These are phyloP conservation scores for Xanthostigma xanthostigma DNA, from an alignment of 2,888 invertebrate species.

Conservation along the genomic window DNA sequence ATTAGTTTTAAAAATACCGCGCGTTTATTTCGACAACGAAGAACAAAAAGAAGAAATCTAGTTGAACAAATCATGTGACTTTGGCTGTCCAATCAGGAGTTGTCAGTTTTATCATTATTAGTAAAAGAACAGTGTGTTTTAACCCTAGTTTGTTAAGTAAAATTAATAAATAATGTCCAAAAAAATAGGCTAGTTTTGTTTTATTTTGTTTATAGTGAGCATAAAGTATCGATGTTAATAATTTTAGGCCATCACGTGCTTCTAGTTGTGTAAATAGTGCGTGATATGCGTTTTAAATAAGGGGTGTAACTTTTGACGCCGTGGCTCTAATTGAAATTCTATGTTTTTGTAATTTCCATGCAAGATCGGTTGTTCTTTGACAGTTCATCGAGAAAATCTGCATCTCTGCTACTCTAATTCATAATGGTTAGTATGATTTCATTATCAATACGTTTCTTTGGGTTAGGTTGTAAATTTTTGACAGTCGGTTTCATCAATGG, in stretches of 20 bases:
- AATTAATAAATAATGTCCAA: conserved; percentile 22
- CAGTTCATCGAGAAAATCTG: neutral
- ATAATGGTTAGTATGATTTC: conserved; percentile 15
- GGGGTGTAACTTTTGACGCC: conserved; percentile 20
- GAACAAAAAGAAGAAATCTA: conserved; percentile 7
- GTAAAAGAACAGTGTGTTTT: conserved; percentile 18
- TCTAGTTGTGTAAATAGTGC: conserved; percentile 4
- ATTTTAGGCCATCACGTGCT: too few species aligned
- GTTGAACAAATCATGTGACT: conserved; percentile 18
- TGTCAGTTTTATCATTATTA: conserved; percentile 17
- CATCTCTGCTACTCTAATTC: conserved; percentile 5
- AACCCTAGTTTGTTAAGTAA: conserved; percentile 14
- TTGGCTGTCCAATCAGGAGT: conserved; percentile 18
- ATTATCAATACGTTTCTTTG: conserved; percentile 8
- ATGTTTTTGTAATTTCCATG: conserved; percentile 24
- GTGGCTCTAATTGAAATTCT: conserved; percentile 20
- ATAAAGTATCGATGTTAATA: too few species aligned
- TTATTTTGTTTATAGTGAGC: too few species aligned
- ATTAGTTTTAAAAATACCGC: neutral
- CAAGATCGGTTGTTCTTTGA: conserved; percentile 1
- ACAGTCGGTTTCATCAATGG: conserved; percentile 9
- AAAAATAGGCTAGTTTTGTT: conserved; percentile 16
- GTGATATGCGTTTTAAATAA: conserved; percentile 16
- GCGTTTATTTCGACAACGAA: conserved; percentile 6
- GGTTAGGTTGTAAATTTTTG: conserved; percentile 6